Conservation (phyloP, 2,113 vertebrate species). For the Ptychochromis oligacanthus region DNA sequence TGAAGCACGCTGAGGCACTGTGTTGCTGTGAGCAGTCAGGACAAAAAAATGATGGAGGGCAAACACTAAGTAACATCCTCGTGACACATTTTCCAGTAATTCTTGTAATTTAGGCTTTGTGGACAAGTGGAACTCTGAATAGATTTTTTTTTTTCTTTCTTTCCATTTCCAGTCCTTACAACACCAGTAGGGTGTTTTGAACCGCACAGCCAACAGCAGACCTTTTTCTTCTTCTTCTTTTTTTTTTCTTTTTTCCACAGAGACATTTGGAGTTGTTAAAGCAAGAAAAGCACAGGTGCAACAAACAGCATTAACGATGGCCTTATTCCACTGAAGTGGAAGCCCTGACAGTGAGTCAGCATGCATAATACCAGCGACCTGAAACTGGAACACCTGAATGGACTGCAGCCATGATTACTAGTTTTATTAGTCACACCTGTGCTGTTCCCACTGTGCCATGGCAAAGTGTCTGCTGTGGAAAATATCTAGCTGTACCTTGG, state of each 20-base stretch:
- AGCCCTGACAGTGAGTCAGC: constrained; percentile 26
- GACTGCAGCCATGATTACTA: constrained; percentile 24
- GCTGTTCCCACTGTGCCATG: constrained; percentile 8
- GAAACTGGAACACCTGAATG: constrained; percentile 38
- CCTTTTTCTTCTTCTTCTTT: neutral
- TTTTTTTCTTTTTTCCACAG: neutral
- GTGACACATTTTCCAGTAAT: neutral
- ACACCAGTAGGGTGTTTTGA: neutral
- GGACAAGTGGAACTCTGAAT: neutral
- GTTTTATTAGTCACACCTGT: constrained; percentile 42
- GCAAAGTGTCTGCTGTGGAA: constrained; percentile 9
- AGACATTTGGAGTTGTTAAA: constrained; percentile 5
- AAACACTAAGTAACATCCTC: neutral
- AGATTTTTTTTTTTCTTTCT: neutral
- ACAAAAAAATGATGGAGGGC: neutral
- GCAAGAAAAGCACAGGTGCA: constrained; percentile 36
- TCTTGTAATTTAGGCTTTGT: neutral
- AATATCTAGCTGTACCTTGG: neutral
- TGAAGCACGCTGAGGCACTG: neutral
- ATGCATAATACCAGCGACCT: constrained; percentile 13
- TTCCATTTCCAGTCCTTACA: neutral
- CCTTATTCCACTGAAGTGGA: constrained; percentile 32
- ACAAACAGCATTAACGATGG: constrained; percentile 17
- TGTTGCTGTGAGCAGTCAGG: neutral
- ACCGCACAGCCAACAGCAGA: neutral